These are phyloP conservation scores for Hydrozoanthus gracilis DNA, from an alignment of 92 coral and sea anemone genomes.

Conservation along the genomic window DNA sequence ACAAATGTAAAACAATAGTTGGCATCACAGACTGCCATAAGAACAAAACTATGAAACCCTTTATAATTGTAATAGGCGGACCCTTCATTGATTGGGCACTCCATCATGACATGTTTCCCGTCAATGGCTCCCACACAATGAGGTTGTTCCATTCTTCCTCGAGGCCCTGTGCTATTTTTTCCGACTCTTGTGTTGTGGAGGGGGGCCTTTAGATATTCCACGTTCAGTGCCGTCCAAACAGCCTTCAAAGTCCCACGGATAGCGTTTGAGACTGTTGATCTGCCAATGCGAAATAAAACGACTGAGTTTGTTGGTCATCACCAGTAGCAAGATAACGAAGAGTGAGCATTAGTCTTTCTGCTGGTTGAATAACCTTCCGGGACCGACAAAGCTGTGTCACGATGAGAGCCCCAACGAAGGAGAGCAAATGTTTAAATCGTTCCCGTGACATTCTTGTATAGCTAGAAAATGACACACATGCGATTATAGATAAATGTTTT, in stretches of 20 bases:
- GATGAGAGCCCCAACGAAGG: slow-evolving; percentile 62
- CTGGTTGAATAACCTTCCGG: slow-evolving; percentile 42
- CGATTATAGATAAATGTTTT: no score
- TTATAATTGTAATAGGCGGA: slow-evolving; percentile 32
- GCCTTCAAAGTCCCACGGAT: slow-evolving; percentile 56
- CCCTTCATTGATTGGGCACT: slow-evolving; percentile 32
- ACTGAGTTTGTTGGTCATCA: slow-evolving; percentile 57
- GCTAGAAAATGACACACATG: background rate
- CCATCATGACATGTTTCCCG: slow-evolving; percentile 30
- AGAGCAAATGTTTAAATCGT: slow-evolving; percentile 63
- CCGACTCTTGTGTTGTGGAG: slow-evolving; percentile 24
- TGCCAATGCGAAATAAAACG: slow-evolving; percentile 63
- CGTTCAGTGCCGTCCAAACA: slow-evolving; percentile 64
- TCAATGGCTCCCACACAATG: slow-evolving; percentile 31
- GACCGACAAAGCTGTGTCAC: slow-evolving; percentile 26
- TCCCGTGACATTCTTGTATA: slow-evolving; percentile 69
- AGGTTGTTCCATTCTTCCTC: slow-evolving; percentile 35
- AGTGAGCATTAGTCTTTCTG: slow-evolving; percentile 59
- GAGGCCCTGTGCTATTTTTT: slow-evolving; percentile 20
- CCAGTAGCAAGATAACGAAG: slow-evolving; percentile 72
- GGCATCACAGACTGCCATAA: slow-evolving; percentile 19
- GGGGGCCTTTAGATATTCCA: slow-evolving; percentile 36
- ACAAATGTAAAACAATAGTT: slow-evolving; percentile 42
- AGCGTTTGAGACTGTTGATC: slow-evolving; percentile 56
- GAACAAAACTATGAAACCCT: slow-evolving; percentile 32